These are phyloP conservation scores for Drosophila tani DNA, from an alignment of 1,140 invertebrate genomes.

Conservation along the genomic window DNA sequence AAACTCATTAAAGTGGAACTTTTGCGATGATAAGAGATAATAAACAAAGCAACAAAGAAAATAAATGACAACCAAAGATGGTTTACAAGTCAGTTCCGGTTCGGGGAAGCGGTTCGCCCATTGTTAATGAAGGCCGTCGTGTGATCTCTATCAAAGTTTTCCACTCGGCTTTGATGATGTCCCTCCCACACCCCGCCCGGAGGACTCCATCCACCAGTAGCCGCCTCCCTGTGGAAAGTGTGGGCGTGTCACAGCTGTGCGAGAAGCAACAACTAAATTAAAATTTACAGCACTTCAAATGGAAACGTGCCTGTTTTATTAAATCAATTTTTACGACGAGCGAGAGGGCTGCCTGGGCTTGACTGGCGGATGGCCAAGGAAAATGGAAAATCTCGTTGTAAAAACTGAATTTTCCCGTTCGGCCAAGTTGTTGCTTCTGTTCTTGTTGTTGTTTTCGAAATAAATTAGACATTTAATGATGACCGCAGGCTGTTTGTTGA, in stretches of 20 bases:
- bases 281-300: slow-evolving; percentile 83
- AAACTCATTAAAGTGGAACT: slow-evolving; percentile 81
- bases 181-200: slow-evolving; percentile 4
- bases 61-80: slow-evolving; percentile 62
- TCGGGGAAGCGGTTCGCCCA: slow-evolving; percentile 16
- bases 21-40: slow-evolving; percentile 53
- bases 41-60: slow-evolving; percentile 39
- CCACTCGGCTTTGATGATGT: slow-evolving; percentile 68
- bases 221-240: slow-evolving; percentile 2
- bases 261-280: slow-evolving; percentile 79
- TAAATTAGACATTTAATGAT: slow-evolving; percentile 84
- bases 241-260: slow-evolving; percentile 61
- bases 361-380: slow-evolving; percentile 18
- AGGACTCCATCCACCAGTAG: neutral
- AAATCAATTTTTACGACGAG: slow-evolving; percentile 74
- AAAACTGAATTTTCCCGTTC: slow-evolving; percentile 68
- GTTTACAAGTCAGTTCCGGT: slow-evolving; percentile 79
- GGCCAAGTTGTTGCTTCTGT: slow-evolving; percentile 42
- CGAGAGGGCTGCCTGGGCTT: neutral
- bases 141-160: slow-evolving; percentile 80
- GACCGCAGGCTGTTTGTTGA: slow-evolving; percentile 79
- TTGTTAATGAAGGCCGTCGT: slow-evolving; percentile 68
- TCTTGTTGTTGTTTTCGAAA: slow-evolving; percentile 70
- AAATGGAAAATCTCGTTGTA: slow-evolving; percentile 76
- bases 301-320: slow-evolving; percentile 81